Evolutionary conservation across 2,797 vertebrate species (phyloP), one percentile per base, ranked within the genome.

Genomic region (Anguilla anguilla): DNA sequence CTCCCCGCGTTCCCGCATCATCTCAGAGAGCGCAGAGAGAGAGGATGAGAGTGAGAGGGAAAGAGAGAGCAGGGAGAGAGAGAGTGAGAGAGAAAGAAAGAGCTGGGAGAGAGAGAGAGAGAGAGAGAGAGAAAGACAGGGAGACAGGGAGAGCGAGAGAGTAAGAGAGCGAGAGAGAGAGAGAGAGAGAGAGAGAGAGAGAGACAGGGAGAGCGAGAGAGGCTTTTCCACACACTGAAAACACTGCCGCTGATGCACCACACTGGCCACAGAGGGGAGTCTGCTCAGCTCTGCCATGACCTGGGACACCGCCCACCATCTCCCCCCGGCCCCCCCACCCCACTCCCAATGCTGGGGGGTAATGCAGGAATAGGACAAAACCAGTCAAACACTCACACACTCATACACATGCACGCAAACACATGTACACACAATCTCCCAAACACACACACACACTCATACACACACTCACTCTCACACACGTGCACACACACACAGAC

Each of bases 261-360:
- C 53, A 11, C 67, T 61, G 85, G 51, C 13, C 86, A 86, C 86
- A 46, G 87, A 61, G 89, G 87, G 35, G 0, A 53, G 85, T 82
- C 85, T 90, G 83, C 67, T 72, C 88, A 83, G 88, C 28, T 46
- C 84, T 91, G 86, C 89, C 89, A 89, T 89, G 89, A 90, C 86
- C 84, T 22, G 51, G 6, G 61, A 67, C 46, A 85, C 79, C 69
- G 72, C 86, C 31, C 69, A 53, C 89, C 94, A 92, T 91, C 88
- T 91, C 94, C 91, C 92, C 92, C 92, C 94, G 94, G 94, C 93
- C 90, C 91, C 85, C 74, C 87, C 67, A 61, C 85, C 81, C 88
- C 46, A 35, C 67, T 72, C 28, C 7, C n/a, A 28, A 7, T 72
- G 15, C 13, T 57, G 55, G 55, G 28, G 67, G 67, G 67, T 11